Conservation (phyloP, 1,140 invertebrate species). For the Leucophenga varia region DNA sequence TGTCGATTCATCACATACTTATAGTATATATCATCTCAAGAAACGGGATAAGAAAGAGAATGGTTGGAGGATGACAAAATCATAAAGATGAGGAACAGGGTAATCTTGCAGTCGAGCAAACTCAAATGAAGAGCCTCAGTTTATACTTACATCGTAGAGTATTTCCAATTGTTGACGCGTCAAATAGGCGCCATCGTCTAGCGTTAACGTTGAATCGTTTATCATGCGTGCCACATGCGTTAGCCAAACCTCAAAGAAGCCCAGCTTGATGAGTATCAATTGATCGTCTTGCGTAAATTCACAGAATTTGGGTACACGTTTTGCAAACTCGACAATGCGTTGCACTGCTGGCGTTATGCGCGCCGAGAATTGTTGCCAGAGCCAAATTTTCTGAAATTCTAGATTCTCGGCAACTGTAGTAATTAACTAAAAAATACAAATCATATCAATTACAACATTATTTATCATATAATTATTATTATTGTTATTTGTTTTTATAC, state of each 20-base stretch:
- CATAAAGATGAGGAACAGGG: no score
- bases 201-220: conserved; percentile 80
- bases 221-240: conserved; percentile 82
- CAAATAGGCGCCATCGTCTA: conserved; percentile 88
- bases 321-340: conserved; percentile 91
- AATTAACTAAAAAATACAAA: conserved; percentile 41
- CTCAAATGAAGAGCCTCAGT: no score
- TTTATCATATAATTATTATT: conserved; percentile 3
- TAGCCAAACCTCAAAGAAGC: conserved; percentile 96
- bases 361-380: conserved; percentile 77
- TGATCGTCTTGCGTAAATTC: conserved; percentile 89
- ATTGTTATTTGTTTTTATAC: conserved; percentile 11
- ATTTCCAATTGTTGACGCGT: conserved; percentile 83
- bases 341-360: conserved; percentile 84
- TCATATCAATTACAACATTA: conserved; percentile 5
- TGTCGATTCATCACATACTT: no score
- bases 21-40: no score
- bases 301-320: conserved; percentile 86
- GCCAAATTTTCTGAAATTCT: conserved; percentile 69
- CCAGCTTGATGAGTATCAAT: conserved; percentile 90
- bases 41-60: no score
- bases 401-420: conserved; percentile 68
- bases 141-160: conserved; percentile 86
- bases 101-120: no score
- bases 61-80: no score